phyloP scores from a whole-genome alignment of 2,113 vertebrate genomes.

The Oryzias woworae region DNA sequence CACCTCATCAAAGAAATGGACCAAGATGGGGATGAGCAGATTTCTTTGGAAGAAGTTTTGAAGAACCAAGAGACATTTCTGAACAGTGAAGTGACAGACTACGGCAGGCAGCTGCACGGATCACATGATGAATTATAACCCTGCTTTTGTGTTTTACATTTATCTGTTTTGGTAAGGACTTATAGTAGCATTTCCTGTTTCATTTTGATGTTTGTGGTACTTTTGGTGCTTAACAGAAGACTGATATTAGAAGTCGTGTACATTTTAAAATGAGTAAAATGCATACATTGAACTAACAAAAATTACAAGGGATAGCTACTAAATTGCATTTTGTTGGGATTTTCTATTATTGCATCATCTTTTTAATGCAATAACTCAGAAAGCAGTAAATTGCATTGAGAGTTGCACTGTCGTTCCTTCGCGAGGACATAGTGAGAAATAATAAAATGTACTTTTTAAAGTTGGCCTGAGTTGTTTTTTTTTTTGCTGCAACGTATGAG shows the following conservation, averaged over 20 bases:
- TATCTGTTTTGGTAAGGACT: not conserved
- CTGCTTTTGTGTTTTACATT: not conserved
- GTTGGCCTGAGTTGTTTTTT: too few relatives aligned
- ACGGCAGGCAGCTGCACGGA: conserved; percentile 83
- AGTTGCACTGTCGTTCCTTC: not conserved
- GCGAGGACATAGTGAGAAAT: not conserved
- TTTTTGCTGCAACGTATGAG: too few relatives aligned
- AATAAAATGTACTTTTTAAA: not conserved
- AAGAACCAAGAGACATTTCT: conserved; percentile 90
- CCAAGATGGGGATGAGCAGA: conserved; percentile 82
- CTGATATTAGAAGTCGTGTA: too few relatives aligned
- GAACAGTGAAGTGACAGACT: conserved; percentile 96
- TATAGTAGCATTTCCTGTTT: not conserved
- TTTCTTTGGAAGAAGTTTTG: conserved; percentile 87
- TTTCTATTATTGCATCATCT: conserved; percentile 2
- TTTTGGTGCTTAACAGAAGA: not conserved
- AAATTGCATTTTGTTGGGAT: not conserved
- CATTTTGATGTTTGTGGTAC: not conserved
- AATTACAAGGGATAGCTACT: not conserved
- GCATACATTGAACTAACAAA: too few relatives aligned
- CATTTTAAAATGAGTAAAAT: too few relatives aligned
- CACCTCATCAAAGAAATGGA: conserved; percentile 96
- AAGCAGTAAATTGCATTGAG: not conserved
- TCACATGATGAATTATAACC: conserved; percentile 74
- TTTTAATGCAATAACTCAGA: not conserved